Base-by-base conservation (phyloP, 2,888 invertebrate species). In the Polia nebulosa region DNA sequence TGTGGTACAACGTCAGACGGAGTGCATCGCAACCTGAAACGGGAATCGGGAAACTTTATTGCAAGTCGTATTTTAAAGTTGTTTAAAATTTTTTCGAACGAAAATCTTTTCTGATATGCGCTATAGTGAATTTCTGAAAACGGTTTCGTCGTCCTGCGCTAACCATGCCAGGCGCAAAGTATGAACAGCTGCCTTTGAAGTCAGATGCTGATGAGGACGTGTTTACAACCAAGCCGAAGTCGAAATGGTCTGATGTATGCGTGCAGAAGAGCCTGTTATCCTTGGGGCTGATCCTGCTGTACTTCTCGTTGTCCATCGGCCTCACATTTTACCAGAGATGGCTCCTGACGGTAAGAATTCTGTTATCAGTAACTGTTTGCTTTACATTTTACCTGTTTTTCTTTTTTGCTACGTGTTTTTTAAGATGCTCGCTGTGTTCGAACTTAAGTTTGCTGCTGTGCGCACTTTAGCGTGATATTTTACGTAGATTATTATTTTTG, bases 281-380 rank as follows among this genome's bases (percentile, higher is more conserved):
- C 2, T 81, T 95, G 60, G 92, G 94, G 39, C 84, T 99, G 53
- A 97, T 99, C 76, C 90, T 97, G 4, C 94, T 98, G 55, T 99
- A 99, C 93, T 99, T 99, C 90, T 96, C 97, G 15, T 96, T 99
- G 64, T 99, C 99, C 17, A 99, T 99, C 85, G 98, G 99, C 53
- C 96, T 99, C 61, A 99, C 99, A 13, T 99, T 99, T 93, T 99
- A 99, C 93, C 99, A 99, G 92, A 97, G 99, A 96, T 98, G 98
- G 97, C 97, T 99, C 63, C 96, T 98, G 78, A 97, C 97, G 96
- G 98, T 98, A 94, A 86, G 87, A 49, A 45, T 59, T 45, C 49
- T 62, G 61, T 57, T 72, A 72, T 72, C 58, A 67, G 60, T 75
- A 36, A 55, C 27, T 68, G 70, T 70, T 81, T 49, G 60, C 73